A percentile compares a stretch with the other conserved stretches of the same genome.
phyloP scores from a whole-genome alignment of 2,113 vertebrate species.

The Chloebia gouldiae region DNA sequence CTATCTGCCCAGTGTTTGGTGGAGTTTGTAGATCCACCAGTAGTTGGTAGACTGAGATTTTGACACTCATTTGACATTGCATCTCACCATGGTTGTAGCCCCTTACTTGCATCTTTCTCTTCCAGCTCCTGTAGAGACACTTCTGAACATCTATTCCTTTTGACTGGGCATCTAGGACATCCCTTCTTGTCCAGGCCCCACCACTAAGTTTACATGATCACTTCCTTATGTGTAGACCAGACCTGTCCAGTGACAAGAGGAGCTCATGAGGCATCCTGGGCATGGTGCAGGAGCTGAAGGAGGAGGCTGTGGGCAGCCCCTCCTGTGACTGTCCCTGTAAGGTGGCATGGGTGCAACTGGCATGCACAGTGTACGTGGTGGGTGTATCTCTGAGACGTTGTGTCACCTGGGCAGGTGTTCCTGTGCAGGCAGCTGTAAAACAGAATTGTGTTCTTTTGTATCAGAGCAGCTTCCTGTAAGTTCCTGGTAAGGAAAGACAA shows the following conservation, averaged over 20 bases:
- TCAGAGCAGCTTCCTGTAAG: not conserved
- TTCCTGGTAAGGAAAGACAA: not conserved
- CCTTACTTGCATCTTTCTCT: not conserved
- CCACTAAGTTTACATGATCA: not conserved
- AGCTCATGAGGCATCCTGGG: not conserved
- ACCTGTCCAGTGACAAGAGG: not conserved
- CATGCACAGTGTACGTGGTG: accelerated
- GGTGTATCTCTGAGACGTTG: not conserved
- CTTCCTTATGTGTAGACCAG: not conserved
- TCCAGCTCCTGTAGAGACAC: not conserved
- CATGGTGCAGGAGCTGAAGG: not conserved
- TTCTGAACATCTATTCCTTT: not conserved
- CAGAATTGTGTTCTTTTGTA: not conserved
- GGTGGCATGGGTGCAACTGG: not conserved
- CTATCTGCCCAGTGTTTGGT: not conserved
- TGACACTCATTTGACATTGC: not conserved
- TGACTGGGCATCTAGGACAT: not conserved
- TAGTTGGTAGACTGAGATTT: not conserved
- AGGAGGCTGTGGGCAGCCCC: not conserved
- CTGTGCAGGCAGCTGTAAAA: not conserved
- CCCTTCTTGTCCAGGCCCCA: not conserved
- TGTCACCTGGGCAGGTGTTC: not conserved
- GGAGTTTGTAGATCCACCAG: not conserved
- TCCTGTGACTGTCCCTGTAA: not conserved
- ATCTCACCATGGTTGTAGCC: not conserved